Evolutionary conservation across 2,113 vertebrate species (phyloP).

Genomic region (Strix uralensis): DNA sequence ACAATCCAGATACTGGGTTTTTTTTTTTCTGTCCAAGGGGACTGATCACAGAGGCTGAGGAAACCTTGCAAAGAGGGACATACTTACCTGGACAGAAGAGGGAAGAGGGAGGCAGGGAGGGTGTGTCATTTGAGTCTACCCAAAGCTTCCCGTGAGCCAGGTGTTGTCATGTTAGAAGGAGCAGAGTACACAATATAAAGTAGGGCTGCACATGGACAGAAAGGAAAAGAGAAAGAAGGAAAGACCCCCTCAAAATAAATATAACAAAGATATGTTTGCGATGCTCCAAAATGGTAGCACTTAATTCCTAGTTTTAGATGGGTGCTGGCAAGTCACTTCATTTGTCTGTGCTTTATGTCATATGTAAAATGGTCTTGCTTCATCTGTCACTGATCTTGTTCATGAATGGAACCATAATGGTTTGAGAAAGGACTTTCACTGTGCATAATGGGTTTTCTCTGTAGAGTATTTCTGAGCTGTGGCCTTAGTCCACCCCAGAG

Average conservation of each 20-base stretch:
- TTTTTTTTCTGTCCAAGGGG: neutral
- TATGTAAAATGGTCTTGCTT: neutral
- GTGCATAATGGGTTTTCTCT: neutral
- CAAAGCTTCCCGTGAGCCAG: rapidly evolving
- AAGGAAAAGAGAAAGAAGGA: neutral
- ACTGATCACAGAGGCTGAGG: neutral
- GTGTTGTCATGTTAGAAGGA: neutral
- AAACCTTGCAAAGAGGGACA: neutral
- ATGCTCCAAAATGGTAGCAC: neutral
- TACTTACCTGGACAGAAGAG: neutral
- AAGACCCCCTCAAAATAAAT: neutral
- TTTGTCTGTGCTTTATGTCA: neutral
- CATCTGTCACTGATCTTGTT: neutral
- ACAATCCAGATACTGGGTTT: neutral
- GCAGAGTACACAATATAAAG: rapidly evolving
- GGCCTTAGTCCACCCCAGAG: neutral
- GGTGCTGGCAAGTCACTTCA: neutral
- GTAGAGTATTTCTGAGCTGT: neutral
- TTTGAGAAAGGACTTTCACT: neutral
- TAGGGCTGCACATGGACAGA: neutral
- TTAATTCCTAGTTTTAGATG: neutral
- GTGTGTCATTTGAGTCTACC: neutral
- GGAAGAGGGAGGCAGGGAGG: neutral
- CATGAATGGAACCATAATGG: neutral
- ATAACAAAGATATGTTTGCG: neutral